phyloP scores from a whole-genome alignment of 2,797 vertebrate genomes.

The Vultur gryphus region DNA sequence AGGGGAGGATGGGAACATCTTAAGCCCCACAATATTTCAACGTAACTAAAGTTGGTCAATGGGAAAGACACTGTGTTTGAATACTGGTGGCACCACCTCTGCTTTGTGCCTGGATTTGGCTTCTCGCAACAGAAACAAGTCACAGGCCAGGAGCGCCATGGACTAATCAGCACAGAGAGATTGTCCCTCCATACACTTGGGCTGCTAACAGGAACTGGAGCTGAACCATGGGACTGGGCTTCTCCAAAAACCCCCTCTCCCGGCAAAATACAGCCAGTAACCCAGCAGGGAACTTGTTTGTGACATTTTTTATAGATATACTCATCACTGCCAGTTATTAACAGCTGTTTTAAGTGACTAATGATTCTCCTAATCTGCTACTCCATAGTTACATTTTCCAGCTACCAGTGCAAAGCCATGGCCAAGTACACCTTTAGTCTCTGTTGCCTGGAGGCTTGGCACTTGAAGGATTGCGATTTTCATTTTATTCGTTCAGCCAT shows the following conservation, averaged over 20 bases:
- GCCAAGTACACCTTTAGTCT: neutral
- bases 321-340: neutral
- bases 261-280: neutral
- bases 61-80: neutral
- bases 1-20: neutral
- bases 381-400: neutral
- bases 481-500: neutral
- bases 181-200: rapidly evolving
- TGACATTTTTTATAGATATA: neutral
- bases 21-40: neutral
- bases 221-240: neutral
- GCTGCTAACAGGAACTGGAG: neutral
- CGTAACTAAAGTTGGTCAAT: neutral
- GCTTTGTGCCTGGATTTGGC: neutral
- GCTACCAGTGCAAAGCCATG: neutral
- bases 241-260: neutral
- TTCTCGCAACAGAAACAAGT: neutral
- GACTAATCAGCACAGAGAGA: neutral
- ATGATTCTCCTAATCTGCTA: neutral
- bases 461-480: neutral
- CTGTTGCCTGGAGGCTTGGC: neutral
- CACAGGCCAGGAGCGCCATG: neutral
- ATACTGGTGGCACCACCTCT: neutral
- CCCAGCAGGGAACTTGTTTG: neutral
- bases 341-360: neutral